Percentiles rank a stretch among this genome's conserved stretches.
These are phyloP conservation scores for Urophycis tenuis DNA, from an alignment of 2,797 vertebrate genomes.

Conservation along the genomic window DNA sequence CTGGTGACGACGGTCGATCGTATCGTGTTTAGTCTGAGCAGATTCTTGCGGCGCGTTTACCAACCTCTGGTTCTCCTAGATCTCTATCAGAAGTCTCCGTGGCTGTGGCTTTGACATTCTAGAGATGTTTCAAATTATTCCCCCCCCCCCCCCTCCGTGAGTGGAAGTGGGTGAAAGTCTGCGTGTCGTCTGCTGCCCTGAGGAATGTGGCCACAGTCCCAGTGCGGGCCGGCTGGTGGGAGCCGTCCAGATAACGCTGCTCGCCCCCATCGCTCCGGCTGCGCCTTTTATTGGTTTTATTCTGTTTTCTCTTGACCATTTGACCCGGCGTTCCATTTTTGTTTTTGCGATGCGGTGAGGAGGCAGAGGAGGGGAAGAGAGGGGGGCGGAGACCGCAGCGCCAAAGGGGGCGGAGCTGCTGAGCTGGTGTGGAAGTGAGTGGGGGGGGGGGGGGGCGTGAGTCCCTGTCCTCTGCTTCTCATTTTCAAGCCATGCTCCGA, in stretches of 20 bases:
- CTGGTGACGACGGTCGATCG: slow-evolving; percentile 39
- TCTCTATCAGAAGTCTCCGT: slow-evolving; percentile 37
- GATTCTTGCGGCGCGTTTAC: slow-evolving; percentile 21
- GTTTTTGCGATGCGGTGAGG: slow-evolving; percentile 43
- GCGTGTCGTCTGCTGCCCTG: not conserved
- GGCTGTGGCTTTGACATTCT: not conserved
- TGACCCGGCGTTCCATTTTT: slow-evolving; percentile 47
- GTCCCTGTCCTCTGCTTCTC: slow-evolving; percentile 71
- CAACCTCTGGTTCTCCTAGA: slow-evolving; percentile 31
- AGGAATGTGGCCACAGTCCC: not conserved
- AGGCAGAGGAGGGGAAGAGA: slow-evolving; percentile 31
- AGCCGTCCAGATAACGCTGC: not conserved
- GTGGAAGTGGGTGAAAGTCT: not conserved
- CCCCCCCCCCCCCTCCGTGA: not conserved
- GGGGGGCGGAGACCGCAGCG: slow-evolving; percentile 12
- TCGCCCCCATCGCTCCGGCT: slow-evolving; percentile 11
- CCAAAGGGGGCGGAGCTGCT: slow-evolving; percentile 53
- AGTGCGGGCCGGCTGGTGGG: not conserved
- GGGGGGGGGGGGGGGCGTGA: slow-evolving; percentile 45
- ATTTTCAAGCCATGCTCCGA: slow-evolving; percentile 63
- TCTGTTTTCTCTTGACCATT: slow-evolving; percentile 38
- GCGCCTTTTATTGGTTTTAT: not conserved
- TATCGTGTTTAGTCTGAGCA: slow-evolving; percentile 43
- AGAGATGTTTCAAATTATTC: not conserved
- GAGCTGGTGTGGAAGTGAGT: slow-evolving; percentile 47